A percentile compares a stretch with the other conserved stretches of the same genome.
phyloP scores from a whole-genome alignment of 2,113 vertebrate species.

The Microtus ochrogaster region DNA sequence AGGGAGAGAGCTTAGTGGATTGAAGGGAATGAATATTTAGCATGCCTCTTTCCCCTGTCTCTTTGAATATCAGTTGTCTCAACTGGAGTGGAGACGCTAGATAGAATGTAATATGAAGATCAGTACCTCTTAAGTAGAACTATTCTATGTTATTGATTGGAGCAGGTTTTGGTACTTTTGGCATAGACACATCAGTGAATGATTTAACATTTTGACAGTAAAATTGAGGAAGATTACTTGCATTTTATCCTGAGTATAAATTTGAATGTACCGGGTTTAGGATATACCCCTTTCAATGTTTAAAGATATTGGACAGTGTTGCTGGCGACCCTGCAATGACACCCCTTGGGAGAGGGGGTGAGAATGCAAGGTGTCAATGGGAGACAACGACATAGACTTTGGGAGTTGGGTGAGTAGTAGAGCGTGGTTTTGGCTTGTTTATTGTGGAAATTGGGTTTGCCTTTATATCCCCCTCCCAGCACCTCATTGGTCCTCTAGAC shows the following conservation, averaged over 20 bases:
- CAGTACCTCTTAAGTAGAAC: neutral
- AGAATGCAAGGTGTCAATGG: too few relatives aligned
- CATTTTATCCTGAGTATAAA: conserved; percentile 29
- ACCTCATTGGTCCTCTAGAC: too few relatives aligned
- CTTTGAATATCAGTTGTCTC: conserved; percentile 52
- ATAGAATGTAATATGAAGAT: conserved; percentile 2
- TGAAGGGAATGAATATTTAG: conserved; percentile 62
- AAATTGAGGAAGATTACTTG: conserved; percentile 38
- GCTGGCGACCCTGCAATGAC: too few relatives aligned
- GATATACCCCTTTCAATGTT: neutral
- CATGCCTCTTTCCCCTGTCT: conserved; percentile 8
- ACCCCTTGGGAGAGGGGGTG: too few relatives aligned
- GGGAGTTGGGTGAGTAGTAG: too few relatives aligned
- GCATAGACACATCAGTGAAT: neutral
- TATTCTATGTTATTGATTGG: conserved; percentile 33
- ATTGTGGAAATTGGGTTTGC: too few relatives aligned
- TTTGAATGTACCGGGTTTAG: conserved; percentile 25
- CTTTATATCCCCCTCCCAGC: too few relatives aligned
- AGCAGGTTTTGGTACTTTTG: neutral
- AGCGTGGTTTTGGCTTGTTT: too few relatives aligned
- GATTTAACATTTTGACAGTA: conserved; percentile 39
- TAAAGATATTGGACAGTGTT: neutral
- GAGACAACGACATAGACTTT: too few relatives aligned
- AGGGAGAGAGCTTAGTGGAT: neutral
- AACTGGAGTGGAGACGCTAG: neutral